Evolutionary conservation across 2,113 vertebrate species (phyloP).

Genomic region (Suncus etruscus): DNA sequence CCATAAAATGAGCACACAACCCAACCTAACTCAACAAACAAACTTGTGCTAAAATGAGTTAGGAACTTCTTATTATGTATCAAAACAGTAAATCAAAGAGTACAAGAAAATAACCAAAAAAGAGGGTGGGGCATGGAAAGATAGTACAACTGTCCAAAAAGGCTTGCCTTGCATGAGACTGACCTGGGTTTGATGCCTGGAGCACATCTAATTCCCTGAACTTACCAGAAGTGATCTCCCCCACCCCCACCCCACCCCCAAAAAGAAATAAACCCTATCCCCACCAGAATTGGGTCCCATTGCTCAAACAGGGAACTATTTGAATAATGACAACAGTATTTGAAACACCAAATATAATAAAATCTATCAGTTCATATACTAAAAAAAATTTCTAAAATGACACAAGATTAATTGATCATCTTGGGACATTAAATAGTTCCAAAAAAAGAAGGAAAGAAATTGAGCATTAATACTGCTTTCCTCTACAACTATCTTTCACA

Average conservation of each 20-base stretch:
- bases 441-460: conserved; percentile 44
- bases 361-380: conserved; percentile 21
- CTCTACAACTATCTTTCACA: conserved; percentile 48
- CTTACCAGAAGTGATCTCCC: no score
- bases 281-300: background rate
- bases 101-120: background rate
- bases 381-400: conserved; percentile 10
- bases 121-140: no score
- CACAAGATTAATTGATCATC: conserved; percentile 51
- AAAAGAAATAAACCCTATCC: background rate
- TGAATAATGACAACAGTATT: conserved; percentile 37
- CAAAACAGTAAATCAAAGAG: background rate
- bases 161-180: no score
- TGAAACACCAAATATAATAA: conserved; percentile 44
- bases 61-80: background rate
- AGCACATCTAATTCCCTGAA: no score
- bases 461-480: conserved; percentile 39
- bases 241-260: no score
- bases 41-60: background rate
- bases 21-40: no score
- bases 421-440: conserved; percentile 17
- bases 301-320: background rate
- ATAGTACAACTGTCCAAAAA: no score
- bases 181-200: no score
- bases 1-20: no score